Evolutionary conservation across 2,797 vertebrate genomes (phyloP), one percentile per base, ranked within the genome.

Genomic region (Crypturellus tataupa): DNA sequence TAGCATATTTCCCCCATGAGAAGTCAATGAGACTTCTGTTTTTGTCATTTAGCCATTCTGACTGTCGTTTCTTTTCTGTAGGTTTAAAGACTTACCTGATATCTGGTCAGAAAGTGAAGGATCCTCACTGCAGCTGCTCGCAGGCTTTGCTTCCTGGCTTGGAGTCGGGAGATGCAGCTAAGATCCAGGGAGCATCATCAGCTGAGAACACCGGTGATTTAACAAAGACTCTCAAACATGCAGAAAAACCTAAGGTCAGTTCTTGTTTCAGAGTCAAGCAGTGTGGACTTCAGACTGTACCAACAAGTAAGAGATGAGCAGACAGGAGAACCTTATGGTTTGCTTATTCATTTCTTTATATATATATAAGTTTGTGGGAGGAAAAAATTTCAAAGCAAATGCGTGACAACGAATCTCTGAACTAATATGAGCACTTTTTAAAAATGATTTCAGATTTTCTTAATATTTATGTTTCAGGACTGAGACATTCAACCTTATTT

Each of bases 21-120:
- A 47, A 85, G 47, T 42, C 63, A 44, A n/a, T 29, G 63, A n/a
- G 9, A 81, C 24, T 5, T 27, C 73, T 67, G 8, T 33, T 56
- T 76, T 60, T 86, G 63, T 35, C 35, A 80, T 64, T 67, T 35
- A 80, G 27, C 18, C 27, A 19, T 92, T 92, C 95, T 97, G 82
- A 98, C 69, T 89, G 64, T 86, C 5, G 2, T 87, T 88, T 89
- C 63, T 93, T 27, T 80, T 77, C 42, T 95, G 11, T 96, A 99
- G 99, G 99, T 92, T 97, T 99, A 96, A 99, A 98, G 98, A 99
- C 99, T 76, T 99, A 98, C 96, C 98, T 99, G 97, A 99, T 99
- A 96, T 99, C 99, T 18, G 98, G 98, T 85, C 98, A 98, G 97
- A 98, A 98, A 98, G 97, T 92, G 73, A 98, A 98, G 93, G 98